Base-by-base conservation (phyloP, 2,888 invertebrate species). In the Crioceris asparagi region DNA sequence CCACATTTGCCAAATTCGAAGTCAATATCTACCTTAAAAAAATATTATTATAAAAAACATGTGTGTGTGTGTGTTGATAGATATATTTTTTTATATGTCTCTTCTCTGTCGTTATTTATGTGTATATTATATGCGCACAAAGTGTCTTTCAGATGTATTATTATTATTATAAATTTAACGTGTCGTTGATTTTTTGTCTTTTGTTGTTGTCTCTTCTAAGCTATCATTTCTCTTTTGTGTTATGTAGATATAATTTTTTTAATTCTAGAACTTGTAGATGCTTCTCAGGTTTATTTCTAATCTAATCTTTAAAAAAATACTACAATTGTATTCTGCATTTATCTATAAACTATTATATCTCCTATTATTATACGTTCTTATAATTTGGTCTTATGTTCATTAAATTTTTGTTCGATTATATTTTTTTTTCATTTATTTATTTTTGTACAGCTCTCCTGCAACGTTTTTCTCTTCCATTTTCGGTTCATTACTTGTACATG, bases 21-120 rank as follows among this genome's bases (percentile, higher is more conserved):
- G 75, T 75, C 74, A 74, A 74, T 74, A 75, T 74, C 61, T 65
- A 64, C 60, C n/a, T n/a, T n/a, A n/a, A n/a, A n/a, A n/a, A n/a
- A n/a, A n/a, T n/a, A n/a, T n/a, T n/a, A n/a, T n/a, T n/a, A n/a
- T n/a, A 60, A 60, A 54, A 51, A 53, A 53, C 47, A 50, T 48
- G 48, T 51, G 52, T 57, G 56, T 62, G 69, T 71, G 70, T 72
- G 70, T 71, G 70, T 54, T 50, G 46, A 70, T 70, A 71, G 61
- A 57, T 59, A 55, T 60, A 60, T 60, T 61, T 61, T 61, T 60
- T 60, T 57, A 58, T n/a, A 29, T 29, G 14, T 29, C 53, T 47
- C 53, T 51, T 38, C 51, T n/a, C n/a, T n/a, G 39, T 46, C 49
- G 40, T 50, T 56, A 54, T 57, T 53, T 38, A 38, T 8, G 15